A percentile compares a stretch with the other conserved stretches of the same genome.
phyloP scores from a whole-genome alignment of 2,888 invertebrate species.

The Sinhomidia bicolor region DNA sequence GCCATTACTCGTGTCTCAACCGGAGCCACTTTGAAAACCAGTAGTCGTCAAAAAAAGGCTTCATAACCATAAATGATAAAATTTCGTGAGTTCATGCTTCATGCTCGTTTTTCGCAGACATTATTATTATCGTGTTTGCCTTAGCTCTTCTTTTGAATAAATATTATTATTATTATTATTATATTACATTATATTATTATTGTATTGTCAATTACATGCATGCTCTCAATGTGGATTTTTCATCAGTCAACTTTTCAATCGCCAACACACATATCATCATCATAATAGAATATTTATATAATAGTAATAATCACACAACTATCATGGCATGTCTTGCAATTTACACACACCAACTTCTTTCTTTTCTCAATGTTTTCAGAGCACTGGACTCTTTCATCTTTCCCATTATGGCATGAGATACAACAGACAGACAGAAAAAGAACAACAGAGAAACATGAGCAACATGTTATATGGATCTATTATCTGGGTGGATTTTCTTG shows the following conservation, averaged over 20 bases:
- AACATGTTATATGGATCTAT: no score
- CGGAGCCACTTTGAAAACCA: slow-evolving; percentile 66
- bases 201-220: slow-evolving; percentile 22
- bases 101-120: slow-evolving; percentile 34
- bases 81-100: slow-evolving; percentile 62
- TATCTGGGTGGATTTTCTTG: background rate
- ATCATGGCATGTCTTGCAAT: background rate
- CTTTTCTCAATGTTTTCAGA: no score
- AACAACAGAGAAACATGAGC: no score
- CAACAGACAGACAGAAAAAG: no score
- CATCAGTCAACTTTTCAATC: slow-evolving; percentile 13
- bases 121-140: slow-evolving; percentile 37
- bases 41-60: slow-evolving; percentile 64
- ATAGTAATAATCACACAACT: background rate
- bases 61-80: slow-evolving; percentile 68
- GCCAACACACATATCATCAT: slow-evolving; percentile 9
- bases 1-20: slow-evolving; percentile 62
- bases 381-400: no score
- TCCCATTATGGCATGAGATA: no score
- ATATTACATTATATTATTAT: no score
- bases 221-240: slow-evolving; percentile 5
- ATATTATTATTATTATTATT: slow-evolving; percentile 17
- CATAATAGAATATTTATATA: slow-evolving; percentile 8
- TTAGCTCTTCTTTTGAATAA: background rate
- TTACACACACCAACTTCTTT: background rate